Percentiles rank a stretch among this genome's conserved stretches.
These are phyloP conservation scores for Pyrgus malvae DNA, from an alignment of 2,888 invertebrate species.

Conservation along the genomic window DNA sequence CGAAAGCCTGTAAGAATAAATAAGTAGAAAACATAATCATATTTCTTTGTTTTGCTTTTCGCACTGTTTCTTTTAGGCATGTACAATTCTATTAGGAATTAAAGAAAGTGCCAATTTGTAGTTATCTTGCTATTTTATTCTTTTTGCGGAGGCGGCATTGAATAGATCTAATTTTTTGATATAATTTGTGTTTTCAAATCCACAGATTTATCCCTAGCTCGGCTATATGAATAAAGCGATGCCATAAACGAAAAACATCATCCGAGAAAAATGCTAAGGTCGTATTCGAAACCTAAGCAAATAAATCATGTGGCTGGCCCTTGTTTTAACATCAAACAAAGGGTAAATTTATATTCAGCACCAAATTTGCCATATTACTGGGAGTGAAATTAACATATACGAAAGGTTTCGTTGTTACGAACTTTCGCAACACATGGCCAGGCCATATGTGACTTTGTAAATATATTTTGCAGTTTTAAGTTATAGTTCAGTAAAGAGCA, in stretches of 20 bases:
- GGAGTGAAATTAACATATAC: conserved; percentile 15
- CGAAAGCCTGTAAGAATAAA: no score
- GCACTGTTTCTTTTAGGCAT: no score
- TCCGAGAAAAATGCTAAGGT: conserved; percentile 33
- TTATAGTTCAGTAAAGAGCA: no score
- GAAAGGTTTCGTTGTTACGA: conserved; percentile 6
- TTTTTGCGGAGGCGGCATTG: not conserved
- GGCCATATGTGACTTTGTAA: conserved; percentile 1
- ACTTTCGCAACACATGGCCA: conserved; percentile 7
- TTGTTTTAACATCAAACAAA: conserved; percentile 40
- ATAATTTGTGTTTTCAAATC: not conserved
- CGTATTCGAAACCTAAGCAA: conserved; percentile 38
- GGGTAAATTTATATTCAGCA: conserved; percentile 30
- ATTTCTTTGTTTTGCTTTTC: no score
- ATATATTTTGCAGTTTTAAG: no score
- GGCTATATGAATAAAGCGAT: not conserved
- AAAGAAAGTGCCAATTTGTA: not conserved
- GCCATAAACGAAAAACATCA: conserved; percentile 2
- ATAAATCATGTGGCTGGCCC: conserved; percentile 38
- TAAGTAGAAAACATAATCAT: no score
- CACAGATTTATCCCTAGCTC: not conserved
- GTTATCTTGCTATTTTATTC: not conserved
- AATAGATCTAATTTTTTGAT: not conserved
- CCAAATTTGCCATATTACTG: conserved; percentile 10
- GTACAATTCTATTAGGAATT: no score